Conservation (phyloP, 2,888 invertebrate genomes). For the Ptychoptera contaminata region DNA sequence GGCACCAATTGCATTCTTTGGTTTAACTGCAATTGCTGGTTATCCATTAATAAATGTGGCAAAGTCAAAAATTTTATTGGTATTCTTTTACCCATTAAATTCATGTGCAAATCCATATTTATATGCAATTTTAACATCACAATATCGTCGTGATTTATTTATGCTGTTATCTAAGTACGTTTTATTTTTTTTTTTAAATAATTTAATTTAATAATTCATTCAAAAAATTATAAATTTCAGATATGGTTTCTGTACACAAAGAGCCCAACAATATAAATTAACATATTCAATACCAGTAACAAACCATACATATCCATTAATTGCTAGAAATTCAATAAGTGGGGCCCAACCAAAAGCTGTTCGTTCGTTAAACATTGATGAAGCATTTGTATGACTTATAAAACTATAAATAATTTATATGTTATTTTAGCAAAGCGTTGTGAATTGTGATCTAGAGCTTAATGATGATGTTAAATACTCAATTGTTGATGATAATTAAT, state of each 20-base stretch:
- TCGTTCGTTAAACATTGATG: neutral
- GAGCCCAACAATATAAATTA: slow-evolving; percentile 34
- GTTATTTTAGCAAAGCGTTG: neutral
- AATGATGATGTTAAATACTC: no score
- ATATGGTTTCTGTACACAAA: slow-evolving; percentile 36
- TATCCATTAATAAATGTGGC: slow-evolving; percentile 70
- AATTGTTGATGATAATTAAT: no score
- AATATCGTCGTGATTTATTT: slow-evolving; percentile 63
- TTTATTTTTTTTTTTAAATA: neutral
- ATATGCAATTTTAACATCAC: slow-evolving; percentile 78
- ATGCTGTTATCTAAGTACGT: slow-evolving; percentile 47
- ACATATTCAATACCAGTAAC: slow-evolving; percentile 22
- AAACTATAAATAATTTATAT: neutral
- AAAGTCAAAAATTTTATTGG: slow-evolving; percentile 63
- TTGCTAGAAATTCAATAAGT: slow-evolving; percentile 5
- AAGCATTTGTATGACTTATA: slow-evolving; percentile 4
- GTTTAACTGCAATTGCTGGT: slow-evolving; percentile 70
- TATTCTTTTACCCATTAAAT: slow-evolving; percentile 84
- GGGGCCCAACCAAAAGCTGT: neutral
- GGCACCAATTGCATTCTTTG: slow-evolving; percentile 82
- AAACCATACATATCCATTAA: slow-evolving; percentile 13
- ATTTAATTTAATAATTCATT: no score
- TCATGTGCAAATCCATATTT: slow-evolving; percentile 87
- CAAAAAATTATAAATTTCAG: slow-evolving; percentile 28
- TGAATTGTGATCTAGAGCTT: no score